Conservation (phyloP, 2,797 vertebrate genomes). For the Rhinella marina region DNA sequence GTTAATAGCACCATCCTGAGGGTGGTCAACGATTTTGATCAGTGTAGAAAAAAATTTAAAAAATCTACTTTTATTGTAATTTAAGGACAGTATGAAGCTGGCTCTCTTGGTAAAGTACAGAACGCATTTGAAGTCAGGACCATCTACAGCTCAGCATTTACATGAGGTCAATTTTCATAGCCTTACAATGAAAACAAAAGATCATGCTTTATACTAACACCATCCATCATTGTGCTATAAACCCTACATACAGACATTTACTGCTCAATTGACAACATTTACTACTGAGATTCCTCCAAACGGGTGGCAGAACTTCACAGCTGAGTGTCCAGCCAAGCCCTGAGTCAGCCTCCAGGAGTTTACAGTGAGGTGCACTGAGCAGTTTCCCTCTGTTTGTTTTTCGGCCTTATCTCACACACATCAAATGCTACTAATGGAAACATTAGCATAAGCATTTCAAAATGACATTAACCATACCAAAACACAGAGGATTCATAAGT, state of each 20-base stretch:
- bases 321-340: neutral
- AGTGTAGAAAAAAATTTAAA: neutral
- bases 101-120: neutral
- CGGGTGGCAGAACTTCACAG: neutral
- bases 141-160: neutral
- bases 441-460: slow-evolving; percentile 53
- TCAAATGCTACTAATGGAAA: slow-evolving; percentile 56
- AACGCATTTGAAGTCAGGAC: neutral
- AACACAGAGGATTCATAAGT: slow-evolving; percentile 37
- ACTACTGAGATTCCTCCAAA: slow-evolving; percentile 7
- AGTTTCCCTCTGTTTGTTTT: slow-evolving; percentile 44
- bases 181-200: slow-evolving; percentile 21
- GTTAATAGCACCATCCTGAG: neutral
- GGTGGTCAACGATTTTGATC: too few species aligned
- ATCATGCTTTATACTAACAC: slow-evolving; percentile 32
- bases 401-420: slow-evolving; percentile 51
- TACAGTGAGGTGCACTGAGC: slow-evolving; percentile 42
- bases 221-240: slow-evolving; percentile 27
- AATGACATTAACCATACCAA: slow-evolving; percentile 49
- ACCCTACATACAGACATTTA: slow-evolving; percentile 5
- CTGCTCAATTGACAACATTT: slow-evolving; percentile 17
- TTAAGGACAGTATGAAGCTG: neutral
- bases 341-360: slow-evolving; percentile 30
- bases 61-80: neutral
- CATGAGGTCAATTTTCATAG: slow-evolving; percentile 22